Base-by-base conservation (phyloP, 2,888 invertebrate species). In the Pseudeuparius sepicola region DNA sequence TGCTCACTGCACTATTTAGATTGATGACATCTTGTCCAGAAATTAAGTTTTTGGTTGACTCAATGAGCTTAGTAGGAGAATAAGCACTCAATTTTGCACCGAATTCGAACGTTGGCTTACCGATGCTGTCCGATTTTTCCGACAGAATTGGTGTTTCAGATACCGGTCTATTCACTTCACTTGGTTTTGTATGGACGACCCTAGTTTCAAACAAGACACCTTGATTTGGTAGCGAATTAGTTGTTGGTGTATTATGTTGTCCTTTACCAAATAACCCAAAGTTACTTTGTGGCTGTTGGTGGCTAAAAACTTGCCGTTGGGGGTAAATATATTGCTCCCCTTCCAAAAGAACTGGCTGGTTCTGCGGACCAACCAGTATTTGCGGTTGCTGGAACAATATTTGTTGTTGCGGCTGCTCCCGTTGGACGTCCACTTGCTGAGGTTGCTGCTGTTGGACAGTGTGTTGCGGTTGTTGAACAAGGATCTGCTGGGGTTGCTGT, bases 1-100 rank as follows among this genome's bases (percentile, higher is more conserved):
- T 5, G 4, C 37, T 24, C 10, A 61, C 57, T 1, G 67, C 67
- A n/a, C 58, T 57, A 49, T 79, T 79, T 1, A 79, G 78, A 49
- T 67, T 68, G 6, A 76, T 47, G 5, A 79, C 65, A 54, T 78
- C 78, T 49, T 75, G 70, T 40, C 73, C 73, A 0, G 72, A 65
- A 39, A 79, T 70, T 6, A 76, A 57, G 53, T 75, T 70, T 51
- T 69, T 70, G 1, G 73, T 73, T 2, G 66, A 70, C 24, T 68
- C 68, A 9, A 73, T 70, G 24, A 75, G 55, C 47, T 66, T 70
- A 3, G 29, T 17, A 5, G 10, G 5, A 18, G n/a, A 17, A 26
- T 36, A 33, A 1, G 40, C 34, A 16, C 40, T 55, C 10, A 53
- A 52, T 45, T 55, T 63, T 1, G 49, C 49, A 16, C 65, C 68